These are phyloP conservation scores for Haplotaxodon microlepis DNA, from an alignment of 2,113 vertebrate genomes.

Conservation along the genomic window DNA sequence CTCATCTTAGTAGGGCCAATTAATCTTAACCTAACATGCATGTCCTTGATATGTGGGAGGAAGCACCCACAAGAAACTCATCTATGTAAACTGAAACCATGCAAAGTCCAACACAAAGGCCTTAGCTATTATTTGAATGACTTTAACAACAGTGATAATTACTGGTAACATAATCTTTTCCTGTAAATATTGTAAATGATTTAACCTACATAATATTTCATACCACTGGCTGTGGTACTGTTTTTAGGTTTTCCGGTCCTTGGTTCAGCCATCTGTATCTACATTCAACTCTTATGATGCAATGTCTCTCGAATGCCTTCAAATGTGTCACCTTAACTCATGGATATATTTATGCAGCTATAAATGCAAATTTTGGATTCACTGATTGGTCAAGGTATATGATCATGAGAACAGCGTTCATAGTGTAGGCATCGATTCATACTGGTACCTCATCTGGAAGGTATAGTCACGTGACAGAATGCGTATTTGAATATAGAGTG, in stretches of 20 bases:
- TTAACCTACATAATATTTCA: neutral
- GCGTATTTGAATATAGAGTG: accelerated
- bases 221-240: neutral
- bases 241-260: neutral
- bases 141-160: neutral
- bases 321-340: neutral
- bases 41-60: neutral
- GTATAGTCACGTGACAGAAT: neutral
- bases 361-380: neutral
- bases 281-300: neutral
- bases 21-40: neutral
- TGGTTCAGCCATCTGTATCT: neutral
- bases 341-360: neutral
- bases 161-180: neutral
- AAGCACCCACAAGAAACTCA: neutral
- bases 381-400: neutral
- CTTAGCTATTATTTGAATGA: neutral
- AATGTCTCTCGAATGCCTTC: neutral
- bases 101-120: neutral
- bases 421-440: neutral
- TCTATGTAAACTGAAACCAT: neutral
- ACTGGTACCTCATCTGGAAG: neutral
- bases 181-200: neutral
- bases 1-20: neutral
- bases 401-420: neutral